A percentile compares a stretch with the other conserved stretches of the same genome.
Conservation (phyloP, 1,140 invertebrate species). For the Drosophila neocordata region DNA sequence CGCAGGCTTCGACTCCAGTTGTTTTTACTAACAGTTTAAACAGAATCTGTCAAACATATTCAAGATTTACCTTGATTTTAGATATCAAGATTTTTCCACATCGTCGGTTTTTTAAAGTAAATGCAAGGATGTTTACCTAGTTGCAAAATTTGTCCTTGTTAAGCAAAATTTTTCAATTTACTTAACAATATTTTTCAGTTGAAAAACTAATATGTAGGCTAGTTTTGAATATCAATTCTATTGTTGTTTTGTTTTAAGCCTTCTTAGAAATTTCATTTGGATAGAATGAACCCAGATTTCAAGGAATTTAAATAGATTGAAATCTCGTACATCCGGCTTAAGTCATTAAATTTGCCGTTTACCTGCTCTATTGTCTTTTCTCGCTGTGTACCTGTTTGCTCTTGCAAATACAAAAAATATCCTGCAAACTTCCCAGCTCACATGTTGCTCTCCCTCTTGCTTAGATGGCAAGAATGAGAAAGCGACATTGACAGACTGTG, state of each 20-base stretch:
- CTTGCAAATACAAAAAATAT: slow-evolving; percentile 9
- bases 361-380: slow-evolving; percentile 11
- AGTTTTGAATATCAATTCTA: background rate
- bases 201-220: no score
- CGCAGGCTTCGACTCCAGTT: no score
- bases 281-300: background rate
- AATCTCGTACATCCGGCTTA: background rate
- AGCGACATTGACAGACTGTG: background rate
- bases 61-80: no score
- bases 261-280: background rate
- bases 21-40: no score
- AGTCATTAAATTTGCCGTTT: background rate
- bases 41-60: no score
- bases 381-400: slow-evolving; percentile 25
- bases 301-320: no score
- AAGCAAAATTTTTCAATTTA: no score
- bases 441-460: slow-evolving; percentile 41
- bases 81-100: no score
- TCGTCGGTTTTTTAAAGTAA: no score
- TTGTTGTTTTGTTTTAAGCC: background rate
- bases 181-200: no score
- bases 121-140: no score
- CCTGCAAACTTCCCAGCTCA: slow-evolving; percentile 25
- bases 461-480: slow-evolving; percentile 24
- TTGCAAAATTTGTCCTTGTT: no score